These are phyloP conservation scores for Onthophagus sagittarius DNA, from an alignment of 2,888 invertebrate species.

Conservation along the genomic window DNA sequence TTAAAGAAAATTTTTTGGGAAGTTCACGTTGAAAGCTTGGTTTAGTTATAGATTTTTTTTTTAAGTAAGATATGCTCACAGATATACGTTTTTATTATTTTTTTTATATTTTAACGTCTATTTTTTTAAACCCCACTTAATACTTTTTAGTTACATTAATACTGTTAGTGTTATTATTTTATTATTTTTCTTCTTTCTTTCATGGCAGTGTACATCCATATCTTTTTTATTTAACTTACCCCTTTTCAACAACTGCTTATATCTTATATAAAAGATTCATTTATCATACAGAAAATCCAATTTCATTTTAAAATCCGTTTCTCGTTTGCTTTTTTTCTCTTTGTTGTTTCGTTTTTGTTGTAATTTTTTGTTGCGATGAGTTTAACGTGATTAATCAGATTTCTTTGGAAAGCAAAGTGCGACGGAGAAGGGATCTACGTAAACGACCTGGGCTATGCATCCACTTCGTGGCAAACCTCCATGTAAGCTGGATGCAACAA, in stretches of 20 bases:
- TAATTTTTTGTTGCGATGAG: too few relatives aligned
- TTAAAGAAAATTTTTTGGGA: neutral
- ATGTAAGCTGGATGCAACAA: constrained; percentile 95
- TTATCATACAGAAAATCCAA: too few relatives aligned
- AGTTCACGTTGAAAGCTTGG: neutral
- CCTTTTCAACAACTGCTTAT: neutral
- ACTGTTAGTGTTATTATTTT: too few relatives aligned
- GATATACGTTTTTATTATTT: neutral
- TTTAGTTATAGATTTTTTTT: neutral
- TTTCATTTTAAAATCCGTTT: too few relatives aligned
- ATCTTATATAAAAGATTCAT: too few relatives aligned
- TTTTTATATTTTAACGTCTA: neutral
- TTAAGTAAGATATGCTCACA: neutral
- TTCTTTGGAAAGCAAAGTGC: too few relatives aligned
- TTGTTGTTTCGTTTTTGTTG: too few relatives aligned
- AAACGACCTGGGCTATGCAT: constrained; percentile 61
- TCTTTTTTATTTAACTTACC: neutral
- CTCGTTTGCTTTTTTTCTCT: too few relatives aligned
- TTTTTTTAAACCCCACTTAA: neutral
- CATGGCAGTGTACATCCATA: neutral
- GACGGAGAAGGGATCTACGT: constrained; percentile 11
- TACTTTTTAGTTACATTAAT: too few relatives aligned
- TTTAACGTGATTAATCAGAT: neutral
- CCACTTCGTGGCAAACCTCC: constrained; percentile 92
- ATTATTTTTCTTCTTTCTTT: neutral